These are phyloP conservation scores for Thunnus maccoyii DNA, from an alignment of 2,113 vertebrate species.

Conservation along the genomic window DNA sequence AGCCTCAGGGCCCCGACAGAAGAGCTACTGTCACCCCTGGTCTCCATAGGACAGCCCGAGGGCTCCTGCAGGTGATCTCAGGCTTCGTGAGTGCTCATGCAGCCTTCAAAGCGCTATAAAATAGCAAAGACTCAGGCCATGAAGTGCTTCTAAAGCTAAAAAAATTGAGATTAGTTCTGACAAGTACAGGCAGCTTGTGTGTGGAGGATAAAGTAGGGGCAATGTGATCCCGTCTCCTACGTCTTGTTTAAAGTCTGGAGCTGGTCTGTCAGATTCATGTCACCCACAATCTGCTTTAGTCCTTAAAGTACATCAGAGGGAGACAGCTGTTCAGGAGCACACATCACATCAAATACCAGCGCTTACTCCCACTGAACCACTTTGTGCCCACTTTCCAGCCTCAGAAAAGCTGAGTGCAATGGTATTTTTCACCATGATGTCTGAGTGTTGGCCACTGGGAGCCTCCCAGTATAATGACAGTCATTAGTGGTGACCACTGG, in stretches of 20 bases:
- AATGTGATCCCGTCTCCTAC: constrained; percentile 4
- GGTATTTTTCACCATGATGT: constrained; percentile 6
- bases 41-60: constrained; percentile 21
- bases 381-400: constrained; percentile 28
- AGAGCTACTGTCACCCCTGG: constrained; percentile 16
- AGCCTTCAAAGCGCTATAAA: constrained; percentile 32
- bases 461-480: constrained; percentile 49
- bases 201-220: not conserved
- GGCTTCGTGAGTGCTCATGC: not conserved
- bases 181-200: constrained; percentile 15
- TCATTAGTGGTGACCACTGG: constrained; percentile 45
- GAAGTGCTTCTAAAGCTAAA: not conserved
- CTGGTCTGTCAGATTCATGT: constrained; percentile 53
- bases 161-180: constrained; percentile 3
- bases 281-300: constrained; percentile 48
- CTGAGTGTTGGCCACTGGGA: constrained; percentile 23
- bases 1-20: constrained; percentile 33
- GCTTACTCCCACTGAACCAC: constrained; percentile 14
- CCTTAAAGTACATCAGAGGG: constrained; percentile 35
- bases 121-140: not conserved
- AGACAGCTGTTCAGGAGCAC: constrained; percentile 35
- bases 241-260: constrained; percentile 38
- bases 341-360: constrained; percentile 26
- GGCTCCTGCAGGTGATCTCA: constrained; percentile 43
- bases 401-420: not conserved